Conservation (phyloP, 2,113 vertebrate genomes). For the Pteropus alecto region DNA sequence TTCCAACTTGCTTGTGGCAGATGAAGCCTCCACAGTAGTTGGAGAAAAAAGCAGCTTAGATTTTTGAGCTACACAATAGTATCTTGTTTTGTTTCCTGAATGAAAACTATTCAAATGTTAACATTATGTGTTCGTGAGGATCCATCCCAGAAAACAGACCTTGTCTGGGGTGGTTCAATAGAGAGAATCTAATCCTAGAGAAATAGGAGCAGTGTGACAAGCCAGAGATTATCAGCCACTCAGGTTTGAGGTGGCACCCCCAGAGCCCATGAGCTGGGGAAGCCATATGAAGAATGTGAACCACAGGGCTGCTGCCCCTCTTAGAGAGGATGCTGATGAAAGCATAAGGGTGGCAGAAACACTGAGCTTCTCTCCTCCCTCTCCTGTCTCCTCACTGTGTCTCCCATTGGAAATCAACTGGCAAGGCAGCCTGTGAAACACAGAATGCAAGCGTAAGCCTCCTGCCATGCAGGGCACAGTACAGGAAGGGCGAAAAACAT, state of each 20-base stretch:
- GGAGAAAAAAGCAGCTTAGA: neutral
- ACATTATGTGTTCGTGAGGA: neutral
- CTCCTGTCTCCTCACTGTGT: neutral
- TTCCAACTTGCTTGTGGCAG: neutral
- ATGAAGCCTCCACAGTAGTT: neutral
- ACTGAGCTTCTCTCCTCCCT: neutral
- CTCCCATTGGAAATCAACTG: neutral
- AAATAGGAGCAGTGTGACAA: neutral
- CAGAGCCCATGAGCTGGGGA: neutral
- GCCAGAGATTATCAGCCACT: neutral
- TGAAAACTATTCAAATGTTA: neutral
- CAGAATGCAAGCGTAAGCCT: neutral
- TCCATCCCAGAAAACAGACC: neutral
- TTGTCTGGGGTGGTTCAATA: neutral
- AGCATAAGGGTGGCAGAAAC: neutral
- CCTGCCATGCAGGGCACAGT: neutral
- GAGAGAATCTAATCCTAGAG: neutral
- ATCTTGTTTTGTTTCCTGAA: neutral
- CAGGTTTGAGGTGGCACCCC: neutral
- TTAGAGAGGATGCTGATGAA: neutral
- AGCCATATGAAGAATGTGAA: neutral
- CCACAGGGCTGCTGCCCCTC: too few relatives aligned
- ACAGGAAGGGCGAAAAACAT: neutral
- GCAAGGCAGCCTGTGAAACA: neutral
- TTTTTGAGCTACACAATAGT: neutral